phyloP scores from a whole-genome alignment of 1,140 invertebrate species.

The Drosophila mauritiana region DNA sequence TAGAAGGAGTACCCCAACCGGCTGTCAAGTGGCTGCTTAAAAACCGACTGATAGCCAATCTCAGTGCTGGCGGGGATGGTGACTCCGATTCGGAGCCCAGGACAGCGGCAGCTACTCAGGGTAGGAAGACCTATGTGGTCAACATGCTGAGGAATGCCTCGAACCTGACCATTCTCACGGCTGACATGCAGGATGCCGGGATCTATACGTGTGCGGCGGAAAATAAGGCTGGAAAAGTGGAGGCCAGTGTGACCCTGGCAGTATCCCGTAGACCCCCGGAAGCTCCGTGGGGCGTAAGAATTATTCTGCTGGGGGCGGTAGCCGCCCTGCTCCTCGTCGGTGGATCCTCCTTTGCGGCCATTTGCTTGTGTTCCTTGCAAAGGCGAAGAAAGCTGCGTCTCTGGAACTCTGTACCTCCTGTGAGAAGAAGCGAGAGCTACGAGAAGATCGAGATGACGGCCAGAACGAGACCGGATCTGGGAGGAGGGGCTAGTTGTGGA shows the following conservation, averaged over 20 bases:
- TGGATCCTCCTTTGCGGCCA: slow-evolving; percentile 87
- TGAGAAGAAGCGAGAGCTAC: slow-evolving; percentile 87
- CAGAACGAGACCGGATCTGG: slow-evolving; percentile 70
- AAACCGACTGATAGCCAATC: slow-evolving; percentile 80
- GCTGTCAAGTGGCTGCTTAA: slow-evolving; percentile 86
- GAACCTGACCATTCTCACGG: slow-evolving; percentile 89
- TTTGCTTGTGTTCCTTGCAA: slow-evolving; percentile 86
- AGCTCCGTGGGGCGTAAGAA: slow-evolving; percentile 85
- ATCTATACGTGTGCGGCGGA: slow-evolving; percentile 90
- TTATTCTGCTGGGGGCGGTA: slow-evolving; percentile 86
- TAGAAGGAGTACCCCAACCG: slow-evolving; percentile 89
- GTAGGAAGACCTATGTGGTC: slow-evolving; percentile 85
- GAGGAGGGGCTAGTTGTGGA: slow-evolving; percentile 85
- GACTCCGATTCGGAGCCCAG: slow-evolving; percentile 54
- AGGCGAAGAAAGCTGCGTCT: slow-evolving; percentile 82
- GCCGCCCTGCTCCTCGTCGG: slow-evolving; percentile 87
- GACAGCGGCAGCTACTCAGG: slow-evolving; percentile 78
- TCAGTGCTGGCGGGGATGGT: slow-evolving; percentile 64
- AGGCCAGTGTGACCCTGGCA: slow-evolving; percentile 89
- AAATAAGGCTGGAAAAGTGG: slow-evolving; percentile 90
- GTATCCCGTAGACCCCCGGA: slow-evolving; percentile 86
- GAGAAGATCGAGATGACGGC: slow-evolving; percentile 90
- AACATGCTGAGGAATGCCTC: slow-evolving; percentile 86
- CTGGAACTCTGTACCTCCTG: slow-evolving; percentile 78
- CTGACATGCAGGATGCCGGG: slow-evolving; percentile 89